Conservation (phyloP, 2,797 vertebrate species). For the Scolopax bukidnonensis region DNA sequence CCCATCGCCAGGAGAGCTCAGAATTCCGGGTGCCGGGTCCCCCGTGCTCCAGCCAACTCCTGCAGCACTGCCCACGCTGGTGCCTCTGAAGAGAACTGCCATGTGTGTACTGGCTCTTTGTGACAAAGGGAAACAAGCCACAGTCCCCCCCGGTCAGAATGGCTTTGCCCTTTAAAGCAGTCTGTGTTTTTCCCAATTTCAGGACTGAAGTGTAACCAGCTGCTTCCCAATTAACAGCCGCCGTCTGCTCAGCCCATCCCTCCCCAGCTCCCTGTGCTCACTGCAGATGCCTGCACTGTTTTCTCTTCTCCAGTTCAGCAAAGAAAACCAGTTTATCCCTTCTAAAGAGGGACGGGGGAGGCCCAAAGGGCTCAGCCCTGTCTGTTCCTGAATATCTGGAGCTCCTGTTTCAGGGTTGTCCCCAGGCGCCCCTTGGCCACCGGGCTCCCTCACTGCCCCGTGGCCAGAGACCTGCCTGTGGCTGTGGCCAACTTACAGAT, state of each 20-base stretch:
- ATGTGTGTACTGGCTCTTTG: rapidly evolving
- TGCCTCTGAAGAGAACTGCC: background rate
- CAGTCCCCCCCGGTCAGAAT: rapidly evolving
- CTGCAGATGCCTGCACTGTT: background rate
- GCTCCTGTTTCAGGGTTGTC: background rate
- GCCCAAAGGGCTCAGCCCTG: background rate
- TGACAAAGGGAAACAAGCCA: background rate
- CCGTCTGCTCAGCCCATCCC: background rate
- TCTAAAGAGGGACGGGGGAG: too few relatives aligned
- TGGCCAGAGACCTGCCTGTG: background rate
- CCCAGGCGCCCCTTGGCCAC: background rate
- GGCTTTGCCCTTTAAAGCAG: background rate
- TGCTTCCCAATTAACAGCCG: rapidly evolving
- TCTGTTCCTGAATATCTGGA: background rate
- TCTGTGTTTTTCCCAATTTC: too few relatives aligned
- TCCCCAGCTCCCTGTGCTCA: background rate
- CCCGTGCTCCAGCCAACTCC: background rate
- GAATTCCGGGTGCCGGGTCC: rapidly evolving
- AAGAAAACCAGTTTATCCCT: background rate
- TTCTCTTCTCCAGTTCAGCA: background rate
- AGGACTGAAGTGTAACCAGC: background rate
- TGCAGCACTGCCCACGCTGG: rapidly evolving
- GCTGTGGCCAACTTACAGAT: background rate
- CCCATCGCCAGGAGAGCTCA: background rate
- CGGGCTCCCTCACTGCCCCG: background rate